These are phyloP conservation scores for Anguilla anguilla DNA, from an alignment of 2,797 vertebrate genomes.

Conservation along the genomic window DNA sequence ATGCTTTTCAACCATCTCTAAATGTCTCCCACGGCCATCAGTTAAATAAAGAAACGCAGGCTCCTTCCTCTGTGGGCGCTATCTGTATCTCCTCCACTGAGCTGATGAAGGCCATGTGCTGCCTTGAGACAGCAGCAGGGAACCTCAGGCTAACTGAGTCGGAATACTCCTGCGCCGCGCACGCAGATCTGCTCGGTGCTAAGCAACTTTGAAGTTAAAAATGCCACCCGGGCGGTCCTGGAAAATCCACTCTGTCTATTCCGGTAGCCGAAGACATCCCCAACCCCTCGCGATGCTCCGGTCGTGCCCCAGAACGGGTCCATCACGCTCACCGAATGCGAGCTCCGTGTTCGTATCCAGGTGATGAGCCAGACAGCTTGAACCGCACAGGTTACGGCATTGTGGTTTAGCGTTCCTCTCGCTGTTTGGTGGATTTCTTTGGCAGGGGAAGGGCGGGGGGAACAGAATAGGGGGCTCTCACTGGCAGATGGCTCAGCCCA, in stretches of 20 bases:
- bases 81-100: background rate
- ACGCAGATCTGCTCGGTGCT: background rate
- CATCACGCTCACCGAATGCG: too few relatives aligned
- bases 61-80: background rate
- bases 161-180: background rate
- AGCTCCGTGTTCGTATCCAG: background rate
- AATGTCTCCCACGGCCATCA: background rate
- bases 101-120: background rate
- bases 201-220: background rate
- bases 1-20: background rate
- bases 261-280: background rate
- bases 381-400: too few relatives aligned
- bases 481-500: slow-evolving; percentile 28
- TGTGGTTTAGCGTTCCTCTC: background rate
- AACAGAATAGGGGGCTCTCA: background rate
- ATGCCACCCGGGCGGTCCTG: background rate
- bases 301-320: background rate
- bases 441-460: background rate
- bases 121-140: background rate
- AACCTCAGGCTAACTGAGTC: background rate
- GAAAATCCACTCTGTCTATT: slow-evolving; percentile 17
- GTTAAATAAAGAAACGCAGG: background rate
- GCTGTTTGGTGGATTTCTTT: background rate
- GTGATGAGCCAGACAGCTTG: background rate
- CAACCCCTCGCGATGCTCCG: background rate